A percentile compares a stretch with the other conserved stretches of the same genome.
Conservation (phyloP, 2,113 vertebrate species). For the Phoenicopterus ruber region DNA sequence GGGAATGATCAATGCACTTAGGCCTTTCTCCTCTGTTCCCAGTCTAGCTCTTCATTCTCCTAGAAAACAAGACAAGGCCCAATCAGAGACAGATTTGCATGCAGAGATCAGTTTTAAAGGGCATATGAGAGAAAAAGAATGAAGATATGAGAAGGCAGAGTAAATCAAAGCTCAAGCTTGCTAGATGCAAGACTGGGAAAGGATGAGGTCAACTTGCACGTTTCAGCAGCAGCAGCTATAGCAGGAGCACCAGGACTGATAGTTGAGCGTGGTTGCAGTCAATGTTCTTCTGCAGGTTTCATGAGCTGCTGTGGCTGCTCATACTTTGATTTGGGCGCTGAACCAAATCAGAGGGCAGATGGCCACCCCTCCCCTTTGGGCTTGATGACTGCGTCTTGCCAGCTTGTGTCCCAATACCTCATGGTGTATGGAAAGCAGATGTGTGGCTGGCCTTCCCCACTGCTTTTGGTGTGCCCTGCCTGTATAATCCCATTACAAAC, state of each 20-base stretch:
- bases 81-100: neutral
- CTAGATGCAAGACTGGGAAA: neutral
- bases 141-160: neutral
- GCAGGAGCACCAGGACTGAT: fast-evolving
- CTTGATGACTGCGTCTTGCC: neutral
- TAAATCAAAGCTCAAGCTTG: neutral
- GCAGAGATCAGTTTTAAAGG: neutral
- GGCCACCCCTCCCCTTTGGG: neutral
- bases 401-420: neutral
- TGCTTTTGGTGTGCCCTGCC: neutral
- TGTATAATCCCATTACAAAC: neutral
- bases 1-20: neutral
- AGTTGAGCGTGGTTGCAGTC: fast-evolving
- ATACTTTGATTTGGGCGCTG: neutral
- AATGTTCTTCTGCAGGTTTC: neutral
- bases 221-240: neutral
- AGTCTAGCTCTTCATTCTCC: neutral
- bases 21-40: neutral
- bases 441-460: fast-evolving
- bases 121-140: neutral
- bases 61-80: neutral
- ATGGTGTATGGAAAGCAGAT: neutral
- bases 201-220: neutral
- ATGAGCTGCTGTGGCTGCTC: neutral
- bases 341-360: neutral